Percentiles rank a stretch among this genome's conserved stretches.
These are phyloP conservation scores for Lutjanus argentimaculatus DNA, from an alignment of 2,797 vertebrate genomes.

Conservation along the genomic window DNA sequence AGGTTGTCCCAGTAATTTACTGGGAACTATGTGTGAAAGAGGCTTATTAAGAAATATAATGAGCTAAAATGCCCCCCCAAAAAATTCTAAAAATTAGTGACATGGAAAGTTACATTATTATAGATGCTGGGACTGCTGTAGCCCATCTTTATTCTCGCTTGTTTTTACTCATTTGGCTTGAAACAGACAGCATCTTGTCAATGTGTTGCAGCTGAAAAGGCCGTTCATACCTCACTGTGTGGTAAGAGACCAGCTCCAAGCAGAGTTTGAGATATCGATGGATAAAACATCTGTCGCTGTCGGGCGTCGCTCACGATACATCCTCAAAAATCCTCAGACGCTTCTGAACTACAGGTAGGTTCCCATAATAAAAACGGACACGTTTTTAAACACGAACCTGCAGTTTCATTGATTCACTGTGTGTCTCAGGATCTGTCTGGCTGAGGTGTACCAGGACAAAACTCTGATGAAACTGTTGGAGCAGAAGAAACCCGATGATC, in stretches of 20 bases:
- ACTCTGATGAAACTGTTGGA: constrained; percentile 86
- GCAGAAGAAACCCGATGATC: constrained; percentile 88
- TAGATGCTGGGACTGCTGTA: no score
- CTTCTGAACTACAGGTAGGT: constrained; percentile 94
- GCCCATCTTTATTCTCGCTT: no score
- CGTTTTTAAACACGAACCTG: not conserved
- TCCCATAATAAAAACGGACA: not conserved
- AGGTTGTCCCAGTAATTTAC: no score
- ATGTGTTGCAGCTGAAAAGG: constrained; percentile 87
- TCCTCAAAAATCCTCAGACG: constrained; percentile 95
- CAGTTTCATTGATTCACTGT: not conserved
- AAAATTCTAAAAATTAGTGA: no score
- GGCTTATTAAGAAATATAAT: no score
- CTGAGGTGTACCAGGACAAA: constrained; percentile 96
- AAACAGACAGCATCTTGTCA: not conserved
- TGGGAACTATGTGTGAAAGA: no score
- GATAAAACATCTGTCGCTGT: constrained; percentile 96
- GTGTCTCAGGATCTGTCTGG: constrained; percentile 92
- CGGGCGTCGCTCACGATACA: constrained; percentile 92
- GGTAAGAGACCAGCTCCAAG: constrained; percentile 93
- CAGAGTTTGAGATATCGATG: constrained; percentile 91
- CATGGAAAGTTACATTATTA: no score
- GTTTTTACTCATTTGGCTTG: no score
- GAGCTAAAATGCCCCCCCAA: no score
- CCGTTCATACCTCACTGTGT: constrained; percentile 93